A percentile compares a stretch with the other conserved stretches of the same genome.
Conservation (phyloP, 2,888 invertebrate species). For the Tipula lateralis region DNA sequence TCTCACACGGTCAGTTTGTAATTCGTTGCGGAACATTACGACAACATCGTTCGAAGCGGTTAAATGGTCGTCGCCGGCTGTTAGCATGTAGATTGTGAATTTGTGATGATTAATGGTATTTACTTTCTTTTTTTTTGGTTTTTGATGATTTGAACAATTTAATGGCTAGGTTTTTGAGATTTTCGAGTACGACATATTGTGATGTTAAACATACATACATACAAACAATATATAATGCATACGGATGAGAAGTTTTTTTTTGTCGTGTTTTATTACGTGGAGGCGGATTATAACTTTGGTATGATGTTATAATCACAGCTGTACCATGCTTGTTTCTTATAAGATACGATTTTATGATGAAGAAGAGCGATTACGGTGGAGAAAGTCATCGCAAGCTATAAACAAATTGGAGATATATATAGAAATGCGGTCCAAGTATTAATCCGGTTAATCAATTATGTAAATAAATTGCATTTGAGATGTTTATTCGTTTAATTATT, state of each 20-base stretch:
- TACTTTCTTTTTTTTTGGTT: background rate
- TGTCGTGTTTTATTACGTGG: background rate
- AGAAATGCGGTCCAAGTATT: background rate
- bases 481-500: no score
- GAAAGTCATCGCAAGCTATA: background rate
- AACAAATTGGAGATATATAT: background rate
- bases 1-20: background rate
- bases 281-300: background rate
- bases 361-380: background rate
- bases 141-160: background rate
- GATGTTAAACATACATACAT: background rate
- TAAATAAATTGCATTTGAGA: no score
- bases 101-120: background rate
- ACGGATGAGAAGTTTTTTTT: background rate
- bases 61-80: background rate
- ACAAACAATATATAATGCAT: background rate
- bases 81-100: background rate
- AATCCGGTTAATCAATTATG: background rate
- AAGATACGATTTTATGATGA: background rate
- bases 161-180: background rate
- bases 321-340: no score
- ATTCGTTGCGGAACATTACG: background rate
- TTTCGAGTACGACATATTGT: background rate
- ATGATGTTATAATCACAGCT: background rate
- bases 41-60: background rate